Conservation (phyloP, 1,140 invertebrate genomes). For the Diorhabda carinulata region DNA sequence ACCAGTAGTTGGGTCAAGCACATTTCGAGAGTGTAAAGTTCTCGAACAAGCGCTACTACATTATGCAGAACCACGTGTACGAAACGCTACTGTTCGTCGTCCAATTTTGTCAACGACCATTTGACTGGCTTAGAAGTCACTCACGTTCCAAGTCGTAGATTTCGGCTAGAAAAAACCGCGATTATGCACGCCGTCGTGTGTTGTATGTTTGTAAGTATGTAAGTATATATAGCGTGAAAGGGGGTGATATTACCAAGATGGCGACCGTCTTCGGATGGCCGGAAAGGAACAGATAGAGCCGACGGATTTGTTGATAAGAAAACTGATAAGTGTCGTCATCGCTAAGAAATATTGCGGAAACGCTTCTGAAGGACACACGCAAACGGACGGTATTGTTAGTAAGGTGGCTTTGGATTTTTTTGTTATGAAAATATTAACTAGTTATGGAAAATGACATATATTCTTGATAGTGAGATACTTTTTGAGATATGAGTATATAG, state of each 20-base stretch:
- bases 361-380: slow-evolving; percentile 29
- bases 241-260: slow-evolving; percentile 22
- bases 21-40: too few relatives aligned
- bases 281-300: slow-evolving; percentile 30
- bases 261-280: slow-evolving; percentile 27
- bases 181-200: slow-evolving; percentile 7
- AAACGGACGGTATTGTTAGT: slow-evolving; percentile 9
- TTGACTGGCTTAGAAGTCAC: slow-evolving; percentile 4
- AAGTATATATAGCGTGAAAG: slow-evolving; percentile 21
- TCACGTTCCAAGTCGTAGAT: slow-evolving; percentile 6
- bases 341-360: slow-evolving; percentile 30
- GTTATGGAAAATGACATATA: too few relatives aligned
- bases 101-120: slow-evolving; percentile 14
- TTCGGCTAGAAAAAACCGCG: slow-evolving; percentile 13
- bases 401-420: not conserved
- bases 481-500: too few relatives aligned
- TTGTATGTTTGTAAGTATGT: slow-evolving; percentile 8
- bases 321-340: slow-evolving; percentile 33
- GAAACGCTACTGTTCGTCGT: slow-evolving; percentile 1
- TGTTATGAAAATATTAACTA: too few relatives aligned
- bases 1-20: too few relatives aligned
- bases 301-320: slow-evolving; percentile 29
- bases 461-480: too few relatives aligned
- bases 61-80: not conserved
- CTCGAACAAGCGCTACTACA: not conserved